Base-by-base conservation (phyloP, 2,888 invertebrate genomes). In the Xanthorhoe spadicearia region DNA sequence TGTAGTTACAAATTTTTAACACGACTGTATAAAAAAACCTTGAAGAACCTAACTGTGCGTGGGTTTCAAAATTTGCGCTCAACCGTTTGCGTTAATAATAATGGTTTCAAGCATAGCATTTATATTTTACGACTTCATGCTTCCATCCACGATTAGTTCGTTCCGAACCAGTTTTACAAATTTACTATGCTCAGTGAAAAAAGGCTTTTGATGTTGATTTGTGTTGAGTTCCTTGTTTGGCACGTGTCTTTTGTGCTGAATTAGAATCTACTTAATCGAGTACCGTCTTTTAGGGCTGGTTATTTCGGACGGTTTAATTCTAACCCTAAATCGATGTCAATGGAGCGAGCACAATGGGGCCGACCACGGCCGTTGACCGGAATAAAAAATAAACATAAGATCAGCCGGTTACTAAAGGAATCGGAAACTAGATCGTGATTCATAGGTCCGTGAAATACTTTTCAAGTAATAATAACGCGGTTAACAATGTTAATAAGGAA, bases 251-350 rank as follows among this genome's bases (percentile, higher is more conserved):
- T 52, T 56, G 64, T 38, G 58, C 58, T 62, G 61, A 60, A n/a
- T 56, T 32, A 19, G 57, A 35, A 55, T 43, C 38, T 13, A 13
- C 13, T 43, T 43, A 43, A 2, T 43, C 13, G 71, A 58, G 55
- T 46, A 43, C 10, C 38, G 18, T 61, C 64, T 43, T 50, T 62
- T 61, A 53, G 59, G 63, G 46, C 60, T 60, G 65, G 28, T 72
- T 73, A 79, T 76, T 82, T 78, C 63, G 69, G 72, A 64, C 75
- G 74, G 74, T 77, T 84, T 80, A 83, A 85, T 82, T 84, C 84
- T 86, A 86, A 88, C 87, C 88, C 88, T 84, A 86, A 81, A 89
- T 87, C 78, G 87, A 86, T 89, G 88, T 90, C 89, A 90, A 87
- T 89, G 84, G 88, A 88, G 79, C 85, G 83, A 68, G 74, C 77